Conservation (phyloP, 2,113 vertebrate species). For the Platysteira castanea region DNA sequence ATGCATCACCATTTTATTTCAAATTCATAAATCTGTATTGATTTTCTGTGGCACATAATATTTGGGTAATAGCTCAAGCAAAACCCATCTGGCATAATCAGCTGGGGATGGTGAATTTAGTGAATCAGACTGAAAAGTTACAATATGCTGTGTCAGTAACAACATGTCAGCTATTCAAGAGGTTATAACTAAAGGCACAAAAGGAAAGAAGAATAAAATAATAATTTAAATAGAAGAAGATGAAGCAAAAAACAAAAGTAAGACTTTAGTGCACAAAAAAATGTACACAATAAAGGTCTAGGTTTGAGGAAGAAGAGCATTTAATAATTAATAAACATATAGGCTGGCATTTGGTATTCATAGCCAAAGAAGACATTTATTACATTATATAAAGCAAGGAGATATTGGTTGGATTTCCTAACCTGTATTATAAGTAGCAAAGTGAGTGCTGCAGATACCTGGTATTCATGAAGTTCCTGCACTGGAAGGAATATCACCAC, state of each 20-base stretch:
- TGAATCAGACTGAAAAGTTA: slow-evolving; percentile 20
- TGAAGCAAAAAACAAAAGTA: background rate
- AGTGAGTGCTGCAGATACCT: background rate
- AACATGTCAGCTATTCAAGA: background rate
- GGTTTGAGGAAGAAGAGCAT: background rate
- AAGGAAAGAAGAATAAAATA: background rate
- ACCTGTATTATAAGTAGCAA: background rate
- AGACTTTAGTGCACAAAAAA: background rate
- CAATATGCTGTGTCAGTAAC: slow-evolving; percentile 10
- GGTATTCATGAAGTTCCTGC: background rate
- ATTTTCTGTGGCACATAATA: slow-evolving; percentile 36
- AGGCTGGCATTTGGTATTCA: background rate
- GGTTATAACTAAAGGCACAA: background rate
- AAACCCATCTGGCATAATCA: slow-evolving; percentile 29
- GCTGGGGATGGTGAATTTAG: background rate
- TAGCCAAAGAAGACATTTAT: background rate
- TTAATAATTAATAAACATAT: background rate
- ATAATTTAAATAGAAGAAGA: background rate
- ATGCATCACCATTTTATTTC: slow-evolving; percentile 10
- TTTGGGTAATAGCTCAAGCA: slow-evolving; percentile 38
- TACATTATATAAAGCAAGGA: background rate
- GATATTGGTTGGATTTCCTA: background rate
- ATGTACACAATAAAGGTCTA: background rate
- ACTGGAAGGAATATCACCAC: background rate
- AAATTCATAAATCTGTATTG: slow-evolving; percentile 29